Percentiles rank a stretch among this genome's conserved stretches.
Conservation (phyloP, 2,888 invertebrate species). For the Amaurobius ferox region DNA sequence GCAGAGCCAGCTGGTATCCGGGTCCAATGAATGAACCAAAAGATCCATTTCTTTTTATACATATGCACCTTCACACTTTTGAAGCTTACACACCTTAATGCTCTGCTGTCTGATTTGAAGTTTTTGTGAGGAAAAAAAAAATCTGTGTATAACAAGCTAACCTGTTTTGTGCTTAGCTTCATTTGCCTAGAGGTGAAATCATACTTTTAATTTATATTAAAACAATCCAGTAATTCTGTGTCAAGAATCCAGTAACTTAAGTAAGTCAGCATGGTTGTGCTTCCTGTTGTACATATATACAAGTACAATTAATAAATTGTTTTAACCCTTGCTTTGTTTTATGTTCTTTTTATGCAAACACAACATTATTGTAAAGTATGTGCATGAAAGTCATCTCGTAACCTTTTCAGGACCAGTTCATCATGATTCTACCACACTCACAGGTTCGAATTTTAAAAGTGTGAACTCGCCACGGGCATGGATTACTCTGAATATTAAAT, state of each 20-base stretch:
- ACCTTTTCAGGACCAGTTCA: too few species aligned
- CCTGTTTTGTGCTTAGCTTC: neutral
- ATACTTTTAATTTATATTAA: neutral
- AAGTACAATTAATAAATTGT: conserved; percentile 70
- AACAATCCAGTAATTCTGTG: conserved; percentile 25
- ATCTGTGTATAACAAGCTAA: conserved; percentile 15
- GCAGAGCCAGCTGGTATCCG: conserved; percentile 62
- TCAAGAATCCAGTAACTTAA: conserved; percentile 63
- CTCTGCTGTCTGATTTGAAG: too few species aligned
- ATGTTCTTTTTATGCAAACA: too few species aligned
- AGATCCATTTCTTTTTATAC: conserved; percentile 3
- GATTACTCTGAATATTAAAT: too few species aligned
- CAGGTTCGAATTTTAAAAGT: too few species aligned
- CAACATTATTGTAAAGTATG: too few species aligned
- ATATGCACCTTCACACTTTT: conserved; percentile 61
- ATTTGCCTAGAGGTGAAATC: neutral
- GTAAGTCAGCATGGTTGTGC: conserved; percentile 70
- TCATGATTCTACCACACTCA: too few species aligned
- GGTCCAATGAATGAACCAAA: conserved; percentile 57
- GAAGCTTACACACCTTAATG: too few species aligned
- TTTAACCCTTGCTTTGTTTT: conserved; percentile 63
- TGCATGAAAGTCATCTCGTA: too few species aligned
- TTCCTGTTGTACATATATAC: conserved; percentile 69
- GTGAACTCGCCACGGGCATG: too few species aligned
- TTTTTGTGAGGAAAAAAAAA: neutral